Evolutionary conservation across 2,113 vertebrate genomes (phyloP).

Genomic region (Macrotis lagotis): DNA sequence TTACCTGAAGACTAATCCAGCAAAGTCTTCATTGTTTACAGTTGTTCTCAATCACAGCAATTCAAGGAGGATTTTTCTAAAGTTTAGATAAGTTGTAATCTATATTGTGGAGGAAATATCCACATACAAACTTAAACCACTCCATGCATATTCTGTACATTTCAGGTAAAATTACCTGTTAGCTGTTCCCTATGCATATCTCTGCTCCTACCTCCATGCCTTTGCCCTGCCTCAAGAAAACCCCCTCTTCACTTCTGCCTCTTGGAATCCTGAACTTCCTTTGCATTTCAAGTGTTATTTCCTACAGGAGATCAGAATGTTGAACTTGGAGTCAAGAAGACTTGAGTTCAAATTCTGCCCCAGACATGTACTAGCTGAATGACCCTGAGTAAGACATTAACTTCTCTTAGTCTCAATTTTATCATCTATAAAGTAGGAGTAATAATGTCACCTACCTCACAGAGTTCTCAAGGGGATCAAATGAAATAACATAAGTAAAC

Average conservation of each 20-base stretch:
- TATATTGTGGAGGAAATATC: background rate
- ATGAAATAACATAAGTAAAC: background rate
- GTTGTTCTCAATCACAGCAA: background rate
- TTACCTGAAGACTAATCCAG: background rate
- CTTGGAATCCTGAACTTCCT: background rate
- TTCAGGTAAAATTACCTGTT: background rate
- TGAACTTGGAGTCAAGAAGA: background rate
- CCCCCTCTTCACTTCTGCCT: background rate
- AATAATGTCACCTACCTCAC: background rate
- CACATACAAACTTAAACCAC: background rate
- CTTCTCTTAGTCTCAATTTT: background rate
- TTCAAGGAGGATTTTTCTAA: background rate
- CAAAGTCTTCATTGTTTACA: background rate
- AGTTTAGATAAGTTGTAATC: background rate
- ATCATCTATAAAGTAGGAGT: background rate
- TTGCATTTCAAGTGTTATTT: background rate
- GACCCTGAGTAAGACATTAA: background rate
- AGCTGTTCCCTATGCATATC: background rate
- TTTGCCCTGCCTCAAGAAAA: background rate
- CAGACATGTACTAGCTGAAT: background rate
- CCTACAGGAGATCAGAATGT: background rate
- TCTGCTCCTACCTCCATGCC: background rate
- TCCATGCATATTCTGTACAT: background rate
- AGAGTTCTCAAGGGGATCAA: background rate
- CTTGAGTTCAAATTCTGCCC: background rate